phyloP scores from a whole-genome alignment of 1,140 invertebrate genomes.

The Drosophila watanabei region DNA sequence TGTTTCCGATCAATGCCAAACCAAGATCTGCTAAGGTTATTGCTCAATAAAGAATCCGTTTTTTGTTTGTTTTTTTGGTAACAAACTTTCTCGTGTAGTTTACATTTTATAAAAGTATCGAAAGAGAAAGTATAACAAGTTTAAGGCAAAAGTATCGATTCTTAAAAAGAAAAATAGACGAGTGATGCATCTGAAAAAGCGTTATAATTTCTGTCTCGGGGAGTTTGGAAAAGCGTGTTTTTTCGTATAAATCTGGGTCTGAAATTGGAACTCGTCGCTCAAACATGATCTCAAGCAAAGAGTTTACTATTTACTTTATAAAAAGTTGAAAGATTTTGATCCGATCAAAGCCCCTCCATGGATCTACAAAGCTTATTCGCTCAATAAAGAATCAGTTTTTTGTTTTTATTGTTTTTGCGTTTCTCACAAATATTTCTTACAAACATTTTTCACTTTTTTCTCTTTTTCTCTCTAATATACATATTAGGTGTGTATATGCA shows the following conservation, averaged over 20 bases:
- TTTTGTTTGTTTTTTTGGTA: too few species aligned
- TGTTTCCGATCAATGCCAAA: background rate
- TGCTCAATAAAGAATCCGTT: too few species aligned
- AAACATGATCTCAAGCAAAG: background rate
- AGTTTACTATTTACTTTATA: too few species aligned
- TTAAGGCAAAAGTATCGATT: constrained; percentile 77
- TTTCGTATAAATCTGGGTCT: too few species aligned
- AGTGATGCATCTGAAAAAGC: constrained; percentile 71
- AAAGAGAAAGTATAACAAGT: constrained; percentile 60
- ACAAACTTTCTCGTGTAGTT: too few species aligned
- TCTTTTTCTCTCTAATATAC: constrained; percentile 69
- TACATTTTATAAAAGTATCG: too few species aligned
- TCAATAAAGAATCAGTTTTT: constrained; percentile 64
- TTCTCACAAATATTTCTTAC: constrained; percentile 72
- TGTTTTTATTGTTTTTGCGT: constrained; percentile 67
- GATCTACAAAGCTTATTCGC: constrained; percentile 25
- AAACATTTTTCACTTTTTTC: constrained; percentile 69
- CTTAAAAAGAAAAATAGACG: constrained; percentile 71
- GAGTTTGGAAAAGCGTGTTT: background rate
- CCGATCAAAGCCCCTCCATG: background rate
- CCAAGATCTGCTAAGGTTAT: too few species aligned
- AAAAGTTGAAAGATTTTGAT: too few species aligned
- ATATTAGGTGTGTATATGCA: constrained; percentile 60
- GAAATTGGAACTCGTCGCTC: too few species aligned
- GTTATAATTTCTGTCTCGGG: background rate